These are phyloP conservation scores for Rhingia campestris DNA, from an alignment of 2,888 invertebrate genomes.

Conservation along the genomic window DNA sequence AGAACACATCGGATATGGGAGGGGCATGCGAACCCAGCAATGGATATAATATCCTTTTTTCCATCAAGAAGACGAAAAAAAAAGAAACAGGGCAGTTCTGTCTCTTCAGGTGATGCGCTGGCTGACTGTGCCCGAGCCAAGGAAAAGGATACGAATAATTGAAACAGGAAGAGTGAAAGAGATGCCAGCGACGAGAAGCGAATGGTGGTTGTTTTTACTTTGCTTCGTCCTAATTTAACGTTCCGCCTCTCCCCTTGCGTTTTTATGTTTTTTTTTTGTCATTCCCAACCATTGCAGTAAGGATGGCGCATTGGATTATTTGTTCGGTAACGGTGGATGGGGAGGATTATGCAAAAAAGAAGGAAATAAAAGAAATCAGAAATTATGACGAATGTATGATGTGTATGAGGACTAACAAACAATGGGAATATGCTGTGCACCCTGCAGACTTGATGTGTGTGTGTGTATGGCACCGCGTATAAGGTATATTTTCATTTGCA, in stretches of 20 bases:
- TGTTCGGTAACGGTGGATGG: background rate
- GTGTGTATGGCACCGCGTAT: background rate
- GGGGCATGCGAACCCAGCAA: slow-evolving; percentile 66
- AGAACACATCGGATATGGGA: slow-evolving; percentile 49
- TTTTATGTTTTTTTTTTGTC: slow-evolving; percentile 2
- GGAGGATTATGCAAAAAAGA: background rate
- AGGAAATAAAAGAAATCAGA: slow-evolving; percentile 24
- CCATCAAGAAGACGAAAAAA: slow-evolving; percentile 8
- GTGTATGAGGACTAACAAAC: slow-evolving; percentile 41
- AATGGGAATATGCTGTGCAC: slow-evolving; percentile 19
- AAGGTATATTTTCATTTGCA: slow-evolving; percentile 5
- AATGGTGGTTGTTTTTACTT: slow-evolving; percentile 65
- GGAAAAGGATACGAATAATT: slow-evolving; percentile 35
- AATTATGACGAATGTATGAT: slow-evolving; percentile 54
- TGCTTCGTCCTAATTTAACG: slow-evolving; percentile 53
- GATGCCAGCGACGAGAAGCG: slow-evolving; percentile 33
- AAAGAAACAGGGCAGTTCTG: slow-evolving; percentile 65
- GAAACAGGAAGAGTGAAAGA: slow-evolving; percentile 27
- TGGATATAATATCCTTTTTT: slow-evolving; percentile 45
- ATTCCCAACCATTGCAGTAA: background rate
- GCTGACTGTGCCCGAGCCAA: slow-evolving; percentile 12
- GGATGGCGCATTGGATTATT: slow-evolving; percentile 31
- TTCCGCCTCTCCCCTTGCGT: slow-evolving; percentile 43
- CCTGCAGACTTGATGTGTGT: slow-evolving; percentile 10
- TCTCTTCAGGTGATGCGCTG: slow-evolving; percentile 72